Base-by-base conservation (phyloP, 2,797 vertebrate genomes). In the Champsocephalus esox region DNA sequence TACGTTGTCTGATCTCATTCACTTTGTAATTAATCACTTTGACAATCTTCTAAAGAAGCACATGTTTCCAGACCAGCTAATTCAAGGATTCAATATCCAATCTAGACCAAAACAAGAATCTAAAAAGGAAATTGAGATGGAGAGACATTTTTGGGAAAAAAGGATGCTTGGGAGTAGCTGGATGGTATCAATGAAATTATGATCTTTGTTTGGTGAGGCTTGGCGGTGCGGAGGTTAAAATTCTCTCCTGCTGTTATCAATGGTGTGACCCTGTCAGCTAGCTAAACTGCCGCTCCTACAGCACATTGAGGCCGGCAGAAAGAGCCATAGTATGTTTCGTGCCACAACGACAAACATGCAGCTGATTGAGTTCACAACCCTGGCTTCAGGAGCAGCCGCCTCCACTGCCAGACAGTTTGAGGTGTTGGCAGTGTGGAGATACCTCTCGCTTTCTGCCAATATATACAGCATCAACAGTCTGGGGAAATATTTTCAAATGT, bases 361-460 rank as follows among this genome's bases (percentile, higher is more conserved):
- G 82, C 86, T 94, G 93, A 94, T 94, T 92, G 92, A 90, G 93
- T 92, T 94, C 92, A 91, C 85, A 84, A 90, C 92, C 94, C 77
- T 61, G 73, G 81, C 83, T 89, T 80, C 64, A 79, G 80, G 79
- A 85, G 81, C 79, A 66, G 77, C 74, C 71, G 85, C 77, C 61
- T 43, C 50, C 79, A 52, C 72, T 76, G 77, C 62, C 64, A 32
- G 77, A 52, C 58, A 69, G 68, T 90, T 82, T 78, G 78, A 85
- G 81, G 51, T 51, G 71, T 72, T 75, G 84, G 79, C 66, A 70
- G 61, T 61, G 70, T 4, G 55, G 59, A 86, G 82, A 88, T 87
- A 87, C 77, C 49, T 66, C 62, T 67, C n/a, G 69, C 54, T 84
- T 76, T 83, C 59, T 78, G 34, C 34, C 34, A 76, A 83, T 77